Evolutionary conservation across 2,113 vertebrate species (phyloP), one percentile per base, ranked within the genome.

Genomic region (Melanotaenia duboulayi): DNA sequence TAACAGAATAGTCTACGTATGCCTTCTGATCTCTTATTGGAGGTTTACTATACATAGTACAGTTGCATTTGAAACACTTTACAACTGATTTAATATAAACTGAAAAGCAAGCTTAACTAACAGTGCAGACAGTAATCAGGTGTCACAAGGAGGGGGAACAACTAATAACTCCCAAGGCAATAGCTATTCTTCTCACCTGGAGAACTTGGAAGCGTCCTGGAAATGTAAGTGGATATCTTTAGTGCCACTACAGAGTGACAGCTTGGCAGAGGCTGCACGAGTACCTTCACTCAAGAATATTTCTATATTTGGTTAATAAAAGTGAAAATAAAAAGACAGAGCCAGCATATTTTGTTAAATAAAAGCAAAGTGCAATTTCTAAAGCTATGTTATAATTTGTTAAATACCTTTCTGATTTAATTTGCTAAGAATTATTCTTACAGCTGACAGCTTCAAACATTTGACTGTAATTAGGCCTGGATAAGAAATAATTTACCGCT

Each of bases 1-100:
- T 57, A 63, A 65, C 19, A 35, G 28, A 13, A 12, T 61, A 71
- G 68, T 74, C 32, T 62, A 59, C 51, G 55, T 42, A 12, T 11
- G 68, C 16, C 59, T 12, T 55, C 19, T 74, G 37, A 68, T 55
- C 56, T 58, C 59, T 23, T 4, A 54, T 0, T 12, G 19, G 65
- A 39, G 8, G 10, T 13, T 65, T 17, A 17, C 1, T 24, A n/a
- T 11, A 9, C 20, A 23, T 64, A 35, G 69, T 77, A 14, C 19
- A 44, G 32, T 46, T 49, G 16, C 7, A 67, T 32, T 60, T 61
- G 10, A 70, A 35, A 20, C 4, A 24, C 1, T n/a, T 24, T 39
- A 24, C 55, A 54, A 24, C 37, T 23, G n/a, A n/a, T 13, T 16
- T 69, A 52, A 62, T 56, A 32, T 10, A 55, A 35, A 44, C 11